Conservation (phyloP, 2,888 invertebrate species). For the Thysanoteuthis rhombus region DNA sequence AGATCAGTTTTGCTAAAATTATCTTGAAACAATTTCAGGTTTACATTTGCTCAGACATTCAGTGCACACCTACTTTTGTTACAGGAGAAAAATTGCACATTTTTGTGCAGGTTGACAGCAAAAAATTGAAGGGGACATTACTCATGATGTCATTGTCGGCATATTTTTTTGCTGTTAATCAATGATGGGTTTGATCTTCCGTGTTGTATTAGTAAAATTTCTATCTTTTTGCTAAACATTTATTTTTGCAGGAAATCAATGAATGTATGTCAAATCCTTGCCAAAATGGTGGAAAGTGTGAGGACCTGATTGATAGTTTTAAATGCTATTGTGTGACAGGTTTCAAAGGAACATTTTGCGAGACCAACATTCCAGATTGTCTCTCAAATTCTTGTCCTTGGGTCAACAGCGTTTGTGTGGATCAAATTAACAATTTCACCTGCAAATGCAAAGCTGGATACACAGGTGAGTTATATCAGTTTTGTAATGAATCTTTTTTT, state of each 20-base stretch:
- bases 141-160: no score
- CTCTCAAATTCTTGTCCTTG: conserved; percentile 40
- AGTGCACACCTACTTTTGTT: no score
- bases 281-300: conserved; percentile 45
- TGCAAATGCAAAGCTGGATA: conserved; percentile 51
- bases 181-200: no score
- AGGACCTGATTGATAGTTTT: conserved; percentile 35
- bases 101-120: no score
- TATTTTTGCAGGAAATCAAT: conserved; percentile 47
- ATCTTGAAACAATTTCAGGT: no score
- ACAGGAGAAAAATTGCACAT: no score
- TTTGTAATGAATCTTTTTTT: neutral
- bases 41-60: no score
- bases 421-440: conserved; percentile 40
- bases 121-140: no score
- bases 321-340: conserved; percentile 42
- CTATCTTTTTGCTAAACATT: neutral
- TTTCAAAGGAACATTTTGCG: conserved; percentile 42
- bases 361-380: conserved; percentile 49
- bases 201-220: no score
- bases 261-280: conserved; percentile 52
- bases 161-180: no score
- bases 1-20: no score
- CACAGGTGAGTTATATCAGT: conserved; percentile 38
- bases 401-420: conserved; percentile 40